Evolutionary conservation across 2,888 invertebrate species (phyloP).

Genomic region (Tenthredo livida): DNA sequence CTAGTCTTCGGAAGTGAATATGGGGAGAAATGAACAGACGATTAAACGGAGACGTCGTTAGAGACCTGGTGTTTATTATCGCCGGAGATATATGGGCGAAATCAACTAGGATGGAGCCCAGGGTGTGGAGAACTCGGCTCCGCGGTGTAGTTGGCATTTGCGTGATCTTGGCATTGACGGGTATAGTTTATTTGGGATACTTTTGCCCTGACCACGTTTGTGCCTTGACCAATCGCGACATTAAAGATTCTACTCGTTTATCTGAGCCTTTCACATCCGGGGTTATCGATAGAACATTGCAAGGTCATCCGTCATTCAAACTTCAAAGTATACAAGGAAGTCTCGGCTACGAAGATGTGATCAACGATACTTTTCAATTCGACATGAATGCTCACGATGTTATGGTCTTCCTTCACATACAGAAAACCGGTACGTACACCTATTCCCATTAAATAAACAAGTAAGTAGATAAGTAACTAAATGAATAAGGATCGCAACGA

Average conservation of each 20-base stretch:
- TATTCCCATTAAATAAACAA: not conserved
- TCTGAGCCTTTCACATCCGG: slow-evolving; percentile 68
- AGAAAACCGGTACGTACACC: slow-evolving; percentile 89
- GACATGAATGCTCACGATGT: slow-evolving; percentile 97
- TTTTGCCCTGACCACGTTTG: slow-evolving; percentile 94
- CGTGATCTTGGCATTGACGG: slow-evolving; percentile 89
- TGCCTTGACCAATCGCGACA: slow-evolving; percentile 84
- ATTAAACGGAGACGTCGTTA: slow-evolving; percentile 67
- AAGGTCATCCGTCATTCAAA: slow-evolving; percentile 72
- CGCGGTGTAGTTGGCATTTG: slow-evolving; percentile 91
- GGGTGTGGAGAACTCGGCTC: slow-evolving; percentile 84
- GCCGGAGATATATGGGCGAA: slow-evolving; percentile 66
- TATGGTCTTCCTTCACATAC: slow-evolving; percentile 98
- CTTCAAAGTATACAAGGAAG: slow-evolving; percentile 77
- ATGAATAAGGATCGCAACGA: not conserved
- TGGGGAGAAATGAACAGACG: slow-evolving; percentile 71
- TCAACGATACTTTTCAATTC: slow-evolving; percentile 93
- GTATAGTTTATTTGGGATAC: slow-evolving; percentile 93
- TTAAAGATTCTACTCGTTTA: slow-evolving; percentile 71
- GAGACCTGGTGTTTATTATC: slow-evolving; percentile 67
- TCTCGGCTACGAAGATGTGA: slow-evolving; percentile 91
- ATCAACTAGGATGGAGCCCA: slow-evolving; percentile 85
- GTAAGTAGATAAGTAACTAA: not conserved
- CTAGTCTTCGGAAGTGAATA: slow-evolving; percentile 56
- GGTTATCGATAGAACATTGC: slow-evolving; percentile 69